Percentiles rank a stretch among this genome's conserved stretches.
phyloP scores from a whole-genome alignment of 2,888 invertebrate species.

The Lepetodrilus schrolli region DNA sequence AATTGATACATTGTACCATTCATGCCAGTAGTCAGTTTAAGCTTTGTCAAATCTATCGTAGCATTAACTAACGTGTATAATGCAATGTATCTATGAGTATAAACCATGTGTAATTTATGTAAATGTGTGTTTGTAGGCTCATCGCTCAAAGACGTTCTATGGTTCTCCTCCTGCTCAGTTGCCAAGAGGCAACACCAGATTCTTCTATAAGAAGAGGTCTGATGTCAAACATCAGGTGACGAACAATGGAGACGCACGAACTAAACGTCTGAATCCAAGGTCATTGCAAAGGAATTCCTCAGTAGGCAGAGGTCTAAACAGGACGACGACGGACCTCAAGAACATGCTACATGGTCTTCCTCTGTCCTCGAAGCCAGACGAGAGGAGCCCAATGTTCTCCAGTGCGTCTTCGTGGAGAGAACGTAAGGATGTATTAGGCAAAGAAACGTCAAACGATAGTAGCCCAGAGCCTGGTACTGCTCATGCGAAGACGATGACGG shows the following conservation, averaged over 20 bases:
- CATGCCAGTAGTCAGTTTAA: neutral
- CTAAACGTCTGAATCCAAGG: neutral
- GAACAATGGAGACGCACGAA: neutral
- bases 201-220: constrained; percentile 1
- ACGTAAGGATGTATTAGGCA: neutral
- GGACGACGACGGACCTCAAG: neutral
- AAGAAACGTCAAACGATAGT: neutral
- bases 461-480: neutral
- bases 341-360: neutral
- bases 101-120: too few relatives aligned
- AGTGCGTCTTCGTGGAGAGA: constrained; percentile 34
- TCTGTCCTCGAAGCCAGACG: neutral
- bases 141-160: neutral
- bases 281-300: neutral
- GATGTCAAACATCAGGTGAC: neutral
- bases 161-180: neutral
- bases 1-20: too few relatives aligned
- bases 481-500: neutral
- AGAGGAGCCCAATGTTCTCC: constrained; percentile 29
- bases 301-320: neutral
- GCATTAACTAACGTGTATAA: too few relatives aligned
- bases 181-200: neutral
- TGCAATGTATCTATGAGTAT: too few relatives aligned
- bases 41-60: neutral
- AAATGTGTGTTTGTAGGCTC: neutral